Evolutionary conservation across 1,140 invertebrate genomes (phyloP).

Genomic region (Drosophila oshimai): DNA sequence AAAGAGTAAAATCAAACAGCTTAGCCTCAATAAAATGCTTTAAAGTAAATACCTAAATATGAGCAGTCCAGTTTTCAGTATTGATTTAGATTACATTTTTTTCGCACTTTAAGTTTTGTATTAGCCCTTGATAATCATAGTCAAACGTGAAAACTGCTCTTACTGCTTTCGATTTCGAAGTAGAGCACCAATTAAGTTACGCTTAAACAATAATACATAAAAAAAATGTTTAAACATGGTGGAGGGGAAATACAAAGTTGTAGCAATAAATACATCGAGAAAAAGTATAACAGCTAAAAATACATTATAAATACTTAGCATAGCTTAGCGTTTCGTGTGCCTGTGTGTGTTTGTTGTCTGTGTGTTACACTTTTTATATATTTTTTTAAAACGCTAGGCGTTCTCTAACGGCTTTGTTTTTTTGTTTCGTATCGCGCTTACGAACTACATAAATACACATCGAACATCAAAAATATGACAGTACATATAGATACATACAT

Average conservation of each 20-base stretch:
- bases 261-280: constrained; percentile 54
- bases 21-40: constrained; percentile 77
- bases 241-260: constrained; percentile 31
- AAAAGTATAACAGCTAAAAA: constrained; percentile 53
- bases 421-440: constrained; percentile 49
- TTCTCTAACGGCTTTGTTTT: constrained; percentile 67
- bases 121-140: too few relatives aligned
- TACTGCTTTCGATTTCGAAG: constrained; percentile 38
- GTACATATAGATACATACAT: constrained; percentile 27
- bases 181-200: constrained; percentile 75
- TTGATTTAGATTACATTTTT: not conserved
- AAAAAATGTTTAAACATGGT: constrained; percentile 1
- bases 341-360: constrained; percentile 16
- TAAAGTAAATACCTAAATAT: constrained; percentile 42
- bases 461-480: constrained; percentile 74
- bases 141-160: not conserved
- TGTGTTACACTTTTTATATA: constrained; percentile 25
- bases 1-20: constrained; percentile 51
- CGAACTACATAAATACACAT: constrained; percentile 80
- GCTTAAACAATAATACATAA: constrained; percentile 61
- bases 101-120: not conserved
- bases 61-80: constrained; percentile 7
- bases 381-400: constrained; percentile 77
- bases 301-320: constrained; percentile 53
- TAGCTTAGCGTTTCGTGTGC: constrained; percentile 32